Base-by-base conservation (phyloP, 2,113 vertebrate species). In the Arvicanthis niloticus region DNA sequence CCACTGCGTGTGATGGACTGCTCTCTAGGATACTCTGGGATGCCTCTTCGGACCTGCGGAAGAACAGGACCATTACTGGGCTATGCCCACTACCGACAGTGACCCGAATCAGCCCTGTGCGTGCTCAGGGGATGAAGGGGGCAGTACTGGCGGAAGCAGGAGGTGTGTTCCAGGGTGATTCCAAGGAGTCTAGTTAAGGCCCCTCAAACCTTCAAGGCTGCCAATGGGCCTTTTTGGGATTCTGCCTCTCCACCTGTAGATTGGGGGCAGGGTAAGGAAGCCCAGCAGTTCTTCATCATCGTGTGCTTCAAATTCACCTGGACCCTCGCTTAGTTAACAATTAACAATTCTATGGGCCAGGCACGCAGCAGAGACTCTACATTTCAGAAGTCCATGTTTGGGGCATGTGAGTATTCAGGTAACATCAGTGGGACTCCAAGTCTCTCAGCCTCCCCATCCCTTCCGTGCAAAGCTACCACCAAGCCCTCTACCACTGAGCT, bases 1-100 rank as follows among this genome's bases (percentile, higher is more conserved):
- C 31, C 37, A 17, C 72, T 56, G 92, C 21, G 76, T 92, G 94
- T 97, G 96, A 40, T 16, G 81, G 19, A 88, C 89, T 34, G 80
- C 85, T 85, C 37, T 68, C 78, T 62, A 0, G 89, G 91, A 48
- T 24, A 40, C 67, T 58, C 22, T 70, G 53, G 53, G 11, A 7
- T 3, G 31, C 40, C 53, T 92, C 42, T 42, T 72, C 0, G 15
- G 42, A 93, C 77, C 96, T 97, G 91, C 15, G 24, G 53, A 82
- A 94, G 77, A 90, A 76, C 65, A 53, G 77, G 84, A 34, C 42
- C 60, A 24, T 76, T 73, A 62, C 45, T 62, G 60, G 56, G 58
- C 19, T 48, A 40, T 60, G 40, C 60, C 72, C 56, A 51, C 7
- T 34, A 78, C 58, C 21, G 2, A 51, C 60, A n/a, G 58, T 51